A percentile compares a stretch with the other conserved stretches of the same genome.
phyloP scores from a whole-genome alignment of 2,888 invertebrate species.

The Tridacna crocea region DNA sequence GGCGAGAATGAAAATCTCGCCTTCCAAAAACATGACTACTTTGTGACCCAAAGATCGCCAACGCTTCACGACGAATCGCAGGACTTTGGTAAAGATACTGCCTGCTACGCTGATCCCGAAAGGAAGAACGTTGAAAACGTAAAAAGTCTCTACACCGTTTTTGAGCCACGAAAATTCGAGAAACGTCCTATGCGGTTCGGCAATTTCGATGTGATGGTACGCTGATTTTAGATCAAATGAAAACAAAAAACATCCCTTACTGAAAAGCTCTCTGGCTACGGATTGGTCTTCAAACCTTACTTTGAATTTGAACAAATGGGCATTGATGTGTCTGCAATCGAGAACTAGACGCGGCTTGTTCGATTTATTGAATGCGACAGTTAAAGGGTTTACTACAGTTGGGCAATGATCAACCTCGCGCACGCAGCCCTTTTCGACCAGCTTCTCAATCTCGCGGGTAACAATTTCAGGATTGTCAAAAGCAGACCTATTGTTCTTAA shows the following conservation, averaged over 20 bases:
- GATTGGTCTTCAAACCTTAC: constrained; percentile 46
- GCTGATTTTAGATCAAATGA: constrained; percentile 35
- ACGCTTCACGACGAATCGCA: constrained; percentile 37
- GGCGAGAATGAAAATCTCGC: no score
- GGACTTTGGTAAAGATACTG: constrained; percentile 51
- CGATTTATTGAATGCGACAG: no score
- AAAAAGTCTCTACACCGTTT: constrained; percentile 25
- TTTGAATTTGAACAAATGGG: constrained; percentile 40
- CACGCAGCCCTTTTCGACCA: constrained; percentile 38
- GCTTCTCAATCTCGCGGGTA: constrained; percentile 30
- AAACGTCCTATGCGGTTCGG: constrained; percentile 23
- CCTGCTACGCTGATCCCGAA: constrained; percentile 55
- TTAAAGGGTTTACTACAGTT: constrained; percentile 28
- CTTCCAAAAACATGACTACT: constrained; percentile 50
- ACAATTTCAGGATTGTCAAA: constrained; percentile 31
- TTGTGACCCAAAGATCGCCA: constrained; percentile 41
- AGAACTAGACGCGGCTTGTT: constrained; percentile 36
- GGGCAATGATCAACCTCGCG: constrained; percentile 19
- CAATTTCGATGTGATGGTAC: constrained; percentile 39
- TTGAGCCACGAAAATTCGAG: constrained; percentile 14
- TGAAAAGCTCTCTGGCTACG: no score
- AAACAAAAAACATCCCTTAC: no score
- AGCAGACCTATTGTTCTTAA: constrained; percentile 43
- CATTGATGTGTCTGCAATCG: constrained; percentile 47
- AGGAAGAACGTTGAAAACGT: constrained; percentile 53